These are phyloP conservation scores for Thaleichthys pacificus DNA, from an alignment of 2,797 vertebrate species.

Conservation along the genomic window DNA sequence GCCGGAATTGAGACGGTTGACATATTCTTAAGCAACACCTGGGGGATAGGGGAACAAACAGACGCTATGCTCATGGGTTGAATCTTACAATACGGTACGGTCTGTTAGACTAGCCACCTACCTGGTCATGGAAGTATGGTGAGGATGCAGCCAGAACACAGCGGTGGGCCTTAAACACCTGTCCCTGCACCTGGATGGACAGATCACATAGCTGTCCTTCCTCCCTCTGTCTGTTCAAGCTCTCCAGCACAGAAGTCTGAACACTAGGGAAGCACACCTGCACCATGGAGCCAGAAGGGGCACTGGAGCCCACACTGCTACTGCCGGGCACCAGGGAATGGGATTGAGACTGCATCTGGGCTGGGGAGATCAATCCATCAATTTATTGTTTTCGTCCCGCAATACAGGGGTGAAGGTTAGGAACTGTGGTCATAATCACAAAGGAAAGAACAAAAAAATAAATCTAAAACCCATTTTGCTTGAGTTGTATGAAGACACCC, in stretches of 20 bases:
- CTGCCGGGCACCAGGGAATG: conserved; percentile 62
- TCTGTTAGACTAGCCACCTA: conserved; percentile 13
- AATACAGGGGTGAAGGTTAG: not conserved
- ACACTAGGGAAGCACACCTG: conserved; percentile 87
- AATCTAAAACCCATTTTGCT: too few relatives aligned
- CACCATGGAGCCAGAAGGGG: conserved; percentile 68
- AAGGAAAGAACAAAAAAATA: too few relatives aligned
- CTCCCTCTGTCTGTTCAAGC: conserved; percentile 87
- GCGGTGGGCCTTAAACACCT: conserved; percentile 90
- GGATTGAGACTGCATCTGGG: conserved; percentile 67
- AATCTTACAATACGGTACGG: conserved; percentile 19
- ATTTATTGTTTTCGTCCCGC: too few relatives aligned
- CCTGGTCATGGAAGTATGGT: conserved; percentile 94
- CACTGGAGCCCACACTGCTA: conserved; percentile 50
- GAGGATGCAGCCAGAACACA: conserved; percentile 92
- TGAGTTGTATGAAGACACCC: too few relatives aligned
- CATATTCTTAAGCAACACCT: conserved; percentile 92
- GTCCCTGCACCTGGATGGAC: conserved; percentile 90
- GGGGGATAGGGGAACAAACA: not conserved
- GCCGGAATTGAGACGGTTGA: conserved; percentile 86
- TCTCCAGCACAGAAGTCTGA: conserved; percentile 82
- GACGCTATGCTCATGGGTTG: not conserved
- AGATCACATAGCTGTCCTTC: conserved; percentile 90
- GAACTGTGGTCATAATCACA: not conserved
- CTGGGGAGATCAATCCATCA: not conserved